These are phyloP conservation scores for Hyphantria cunea DNA, from an alignment of 1,140 invertebrate species.

Conservation along the genomic window DNA sequence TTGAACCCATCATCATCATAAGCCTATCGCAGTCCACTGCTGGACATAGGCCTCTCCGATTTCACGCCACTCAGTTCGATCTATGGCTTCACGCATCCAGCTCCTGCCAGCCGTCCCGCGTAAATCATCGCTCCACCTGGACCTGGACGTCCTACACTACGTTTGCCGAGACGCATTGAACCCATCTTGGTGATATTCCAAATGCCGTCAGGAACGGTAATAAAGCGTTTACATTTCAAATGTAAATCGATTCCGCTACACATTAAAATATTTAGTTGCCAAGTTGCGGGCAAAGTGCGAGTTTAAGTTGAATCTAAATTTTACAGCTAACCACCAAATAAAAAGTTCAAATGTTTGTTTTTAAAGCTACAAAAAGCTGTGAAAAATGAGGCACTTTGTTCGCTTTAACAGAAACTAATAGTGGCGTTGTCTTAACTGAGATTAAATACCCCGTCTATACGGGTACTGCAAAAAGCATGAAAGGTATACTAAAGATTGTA, in stretches of 20 bases:
- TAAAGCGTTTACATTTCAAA: constrained; percentile 47
- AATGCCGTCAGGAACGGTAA: constrained; percentile 41
- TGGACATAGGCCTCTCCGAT: too few relatives aligned
- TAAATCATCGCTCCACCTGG: too few relatives aligned
- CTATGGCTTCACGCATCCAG: too few relatives aligned
- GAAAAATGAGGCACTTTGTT: constrained; percentile 12
- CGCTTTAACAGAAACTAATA: neutral
- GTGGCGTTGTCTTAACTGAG: neutral
- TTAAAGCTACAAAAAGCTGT: constrained; percentile 23
- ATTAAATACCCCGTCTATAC: neutral
- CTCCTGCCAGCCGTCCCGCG: too few relatives aligned
- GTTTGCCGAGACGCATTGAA: too few relatives aligned
- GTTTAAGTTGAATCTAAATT: constrained; percentile 34
- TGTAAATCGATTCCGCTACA: constrained; percentile 44
- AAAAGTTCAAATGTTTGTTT: constrained; percentile 15
- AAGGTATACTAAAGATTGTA: neutral
- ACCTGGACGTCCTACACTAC: too few relatives aligned
- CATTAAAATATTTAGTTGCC: constrained; percentile 47
- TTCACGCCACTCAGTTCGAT: too few relatives aligned
- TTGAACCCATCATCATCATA: constrained; percentile 37
- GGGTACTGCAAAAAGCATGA: neutral
- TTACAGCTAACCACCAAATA: constrained; percentile 32
- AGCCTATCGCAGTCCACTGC: too few relatives aligned
- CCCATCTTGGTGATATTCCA: constrained; percentile 23
- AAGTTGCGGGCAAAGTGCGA: constrained; percentile 30